Conservation (phyloP, 2,113 vertebrate genomes). For the Scatophagus argus region DNA sequence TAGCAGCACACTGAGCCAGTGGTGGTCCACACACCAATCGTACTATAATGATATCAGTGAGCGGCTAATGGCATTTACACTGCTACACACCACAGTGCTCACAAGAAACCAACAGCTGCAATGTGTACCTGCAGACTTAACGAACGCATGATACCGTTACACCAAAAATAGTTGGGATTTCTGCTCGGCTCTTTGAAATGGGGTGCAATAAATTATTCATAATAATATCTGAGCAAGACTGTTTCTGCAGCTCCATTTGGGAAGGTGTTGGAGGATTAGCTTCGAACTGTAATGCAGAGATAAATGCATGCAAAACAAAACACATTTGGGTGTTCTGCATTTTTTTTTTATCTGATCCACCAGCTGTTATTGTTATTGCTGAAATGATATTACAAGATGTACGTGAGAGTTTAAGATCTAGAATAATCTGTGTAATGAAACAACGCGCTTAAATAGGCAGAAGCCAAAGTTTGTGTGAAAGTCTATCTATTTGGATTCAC, state of each 20-base stretch:
- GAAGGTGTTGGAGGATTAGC: constrained; percentile 74
- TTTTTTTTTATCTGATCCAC: constrained; percentile 42
- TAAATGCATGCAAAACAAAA: constrained; percentile 73
- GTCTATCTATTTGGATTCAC: constrained; percentile 16
- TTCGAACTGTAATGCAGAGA: constrained; percentile 57
- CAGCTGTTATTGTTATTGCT: constrained; percentile 72
- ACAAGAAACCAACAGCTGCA: constrained; percentile 57
- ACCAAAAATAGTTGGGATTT: constrained; percentile 69
- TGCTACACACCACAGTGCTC: constrained; percentile 15
- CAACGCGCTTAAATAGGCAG: constrained; percentile 1
- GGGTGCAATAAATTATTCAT: constrained; percentile 78
- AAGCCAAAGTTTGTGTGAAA: constrained; percentile 19
- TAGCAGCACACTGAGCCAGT: constrained; percentile 15
- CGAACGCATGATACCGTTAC: constrained; percentile 25
- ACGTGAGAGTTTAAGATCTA: constrained; percentile 25
- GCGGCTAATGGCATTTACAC: constrained; percentile 56
- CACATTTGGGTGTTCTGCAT: constrained; percentile 55
- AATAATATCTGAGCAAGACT: constrained; percentile 67
- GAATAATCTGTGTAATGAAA: constrained; percentile 43
- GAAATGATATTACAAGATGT: constrained; percentile 45
- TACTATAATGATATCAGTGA: constrained; percentile 60
- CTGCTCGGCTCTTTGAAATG: constrained; percentile 72
- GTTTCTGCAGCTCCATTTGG: constrained; percentile 67
- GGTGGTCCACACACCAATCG: constrained; percentile 50
- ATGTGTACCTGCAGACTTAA: constrained; percentile 66